A percentile compares a stretch with the other conserved stretches of the same genome.
Evolutionary conservation across 2,113 vertebrate genomes (phyloP).

Genomic region (Eulemur macaco): DNA sequence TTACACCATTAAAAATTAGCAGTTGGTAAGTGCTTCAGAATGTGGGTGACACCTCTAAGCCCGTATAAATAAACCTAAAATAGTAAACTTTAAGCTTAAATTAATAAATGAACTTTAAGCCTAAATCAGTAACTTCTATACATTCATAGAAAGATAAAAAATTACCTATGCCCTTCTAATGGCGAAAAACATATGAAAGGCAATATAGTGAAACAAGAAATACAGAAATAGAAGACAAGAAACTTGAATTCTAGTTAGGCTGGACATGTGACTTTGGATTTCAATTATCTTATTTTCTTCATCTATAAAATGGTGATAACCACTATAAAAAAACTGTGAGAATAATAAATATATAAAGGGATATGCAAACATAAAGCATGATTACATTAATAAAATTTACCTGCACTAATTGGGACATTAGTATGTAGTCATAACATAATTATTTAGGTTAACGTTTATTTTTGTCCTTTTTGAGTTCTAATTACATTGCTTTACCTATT

Average conservation of each 20-base stretch:
- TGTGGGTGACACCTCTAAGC: not conserved
- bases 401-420: not conserved
- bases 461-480: constrained; percentile 36
- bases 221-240: not conserved
- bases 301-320: not conserved
- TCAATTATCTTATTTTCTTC: constrained; percentile 4
- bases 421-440: not conserved
- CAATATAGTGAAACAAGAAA: not conserved
- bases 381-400: not conserved
- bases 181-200: not conserved
- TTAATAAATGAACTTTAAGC: not conserved
- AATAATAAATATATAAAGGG: not conserved
- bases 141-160: not conserved
- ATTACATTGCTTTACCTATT: not conserved
- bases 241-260: not conserved
- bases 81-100: constrained; percentile 10
- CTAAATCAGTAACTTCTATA: not conserved
- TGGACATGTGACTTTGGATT: not conserved
- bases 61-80: not conserved
- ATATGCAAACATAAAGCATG: not conserved
- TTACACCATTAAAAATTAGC: not conserved
- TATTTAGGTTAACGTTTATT: not conserved
- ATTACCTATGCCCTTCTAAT: not conserved
- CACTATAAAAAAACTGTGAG: not conserved
- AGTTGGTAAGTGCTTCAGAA: not conserved